A percentile compares a stretch with the other conserved stretches of the same genome.
These are phyloP conservation scores for Agrypnus murinus DNA, from an alignment of 2,888 invertebrate genomes.

Conservation along the genomic window DNA sequence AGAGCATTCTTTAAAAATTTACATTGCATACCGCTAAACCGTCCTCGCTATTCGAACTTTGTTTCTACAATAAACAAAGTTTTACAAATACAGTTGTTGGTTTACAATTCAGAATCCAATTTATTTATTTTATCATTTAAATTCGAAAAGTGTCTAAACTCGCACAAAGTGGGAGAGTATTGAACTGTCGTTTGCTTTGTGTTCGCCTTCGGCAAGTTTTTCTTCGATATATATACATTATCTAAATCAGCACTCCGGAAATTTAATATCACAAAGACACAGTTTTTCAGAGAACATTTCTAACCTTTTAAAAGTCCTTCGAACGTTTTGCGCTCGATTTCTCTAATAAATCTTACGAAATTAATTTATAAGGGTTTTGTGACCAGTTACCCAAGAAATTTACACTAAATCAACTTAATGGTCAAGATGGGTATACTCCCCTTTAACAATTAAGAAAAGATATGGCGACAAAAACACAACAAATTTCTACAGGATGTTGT, in stretches of 20 bases:
- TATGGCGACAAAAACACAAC: slow-evolving; percentile 16
- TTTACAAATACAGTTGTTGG: no score
- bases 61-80: no score
- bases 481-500: slow-evolving; percentile 3
- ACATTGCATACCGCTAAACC: no score
- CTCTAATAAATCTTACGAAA: slow-evolving; percentile 20
- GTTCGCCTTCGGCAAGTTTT: no score
- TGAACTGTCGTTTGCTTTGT: no score
- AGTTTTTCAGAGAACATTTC: slow-evolving; percentile 13
- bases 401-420: slow-evolving; percentile 27
- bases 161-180: no score
- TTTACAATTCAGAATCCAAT: no score
- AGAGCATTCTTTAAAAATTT: no score
- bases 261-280: slow-evolving; percentile 8
- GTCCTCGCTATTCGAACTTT: no score
- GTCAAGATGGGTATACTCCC: slow-evolving; percentile 23
- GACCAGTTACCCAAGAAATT: slow-evolving; percentile 20
- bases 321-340: slow-evolving; percentile 21
- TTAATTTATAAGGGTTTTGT: slow-evolving; percentile 29
- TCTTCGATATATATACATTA: slow-evolving; percentile 11
- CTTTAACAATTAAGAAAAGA: slow-evolving; percentile 25
- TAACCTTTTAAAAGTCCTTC: slow-evolving; percentile 27
- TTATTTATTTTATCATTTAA: no score
- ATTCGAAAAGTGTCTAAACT: no score
- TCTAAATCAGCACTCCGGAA: slow-evolving; percentile 9